phyloP scores from a whole-genome alignment of 2,113 vertebrate species.

The Bos javanicus region DNA sequence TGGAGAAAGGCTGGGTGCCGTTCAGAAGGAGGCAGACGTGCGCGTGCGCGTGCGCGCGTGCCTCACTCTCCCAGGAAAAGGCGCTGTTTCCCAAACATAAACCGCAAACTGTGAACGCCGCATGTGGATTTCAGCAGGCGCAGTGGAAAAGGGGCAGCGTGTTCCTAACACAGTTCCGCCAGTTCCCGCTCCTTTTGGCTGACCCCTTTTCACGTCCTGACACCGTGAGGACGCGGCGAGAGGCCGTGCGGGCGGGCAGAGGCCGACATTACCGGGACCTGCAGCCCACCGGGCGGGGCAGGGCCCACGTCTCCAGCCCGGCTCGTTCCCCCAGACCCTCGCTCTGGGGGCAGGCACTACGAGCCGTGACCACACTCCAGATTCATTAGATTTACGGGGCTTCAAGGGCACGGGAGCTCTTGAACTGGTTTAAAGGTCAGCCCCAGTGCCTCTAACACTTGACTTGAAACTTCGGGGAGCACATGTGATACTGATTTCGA shows the following conservation, averaged over 20 bases:
- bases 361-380: rapidly evolving
- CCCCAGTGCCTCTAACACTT: background rate
- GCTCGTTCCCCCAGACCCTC: rapidly evolving
- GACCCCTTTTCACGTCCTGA: no score
- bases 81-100: background rate
- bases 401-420: rapidly evolving
- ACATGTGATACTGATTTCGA: rapidly evolving
- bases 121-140: rapidly evolving
- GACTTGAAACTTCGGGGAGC: background rate
- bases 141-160: rapidly evolving
- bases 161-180: rapidly evolving
- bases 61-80: background rate
- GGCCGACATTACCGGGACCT: rapidly evolving
- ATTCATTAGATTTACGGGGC: no score
- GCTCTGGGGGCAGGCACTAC: rapidly evolving
- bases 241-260: rapidly evolving
- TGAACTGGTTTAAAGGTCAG: background rate
- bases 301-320: rapidly evolving
- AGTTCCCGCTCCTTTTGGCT: background rate
- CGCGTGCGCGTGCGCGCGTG: rapidly evolving
- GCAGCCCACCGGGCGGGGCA: rapidly evolving
- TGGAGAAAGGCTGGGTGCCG: background rate
- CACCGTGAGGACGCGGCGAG: rapidly evolving
- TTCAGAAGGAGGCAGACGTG: rapidly evolving
- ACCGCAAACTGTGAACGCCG: rapidly evolving